Base-by-base conservation (phyloP, 2,888 invertebrate genomes). In the Keiferia lycopersicella region DNA sequence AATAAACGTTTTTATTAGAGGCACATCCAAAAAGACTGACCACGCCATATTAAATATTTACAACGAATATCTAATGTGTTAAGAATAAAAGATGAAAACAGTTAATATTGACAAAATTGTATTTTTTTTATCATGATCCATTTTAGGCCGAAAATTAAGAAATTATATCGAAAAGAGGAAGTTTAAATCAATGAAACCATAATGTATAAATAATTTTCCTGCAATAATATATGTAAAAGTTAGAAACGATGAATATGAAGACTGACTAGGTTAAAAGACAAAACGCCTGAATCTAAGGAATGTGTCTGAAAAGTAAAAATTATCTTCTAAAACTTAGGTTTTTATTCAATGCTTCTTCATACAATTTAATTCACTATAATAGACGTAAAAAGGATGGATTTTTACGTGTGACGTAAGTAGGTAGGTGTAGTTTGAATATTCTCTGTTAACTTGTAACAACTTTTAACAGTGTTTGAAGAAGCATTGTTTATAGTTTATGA, bases 1-100 rank as follows among this genome's bases (percentile, higher is more conserved):
- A 83, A 81, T 84, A 83, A 81, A 84, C 81, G 80, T 74, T 82
- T 81, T 83, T 85, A 86, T 87, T 89, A 86, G 89, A 90, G 90
- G 90, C 90, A 90, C 90, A 88, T 89, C 83, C 79, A 88, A 79
- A 72, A 73, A 76, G 78, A 81, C 81, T 83, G 82, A 80, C 77
- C 61, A 38, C 61, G 50, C 61, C 61, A 38, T 41, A 53, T 53
- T 53, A 22, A 30, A 61, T 61, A 61, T 61, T 61, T 61, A 61
- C 61, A 61, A 61, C 26, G 26, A 50, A 60, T 22, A 59, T 61
- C 50, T 53, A 41, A n/a, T n/a, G 38, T 63, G 58, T 63, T 63
- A 61, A 34, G 50, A 14, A 45, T 60, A 60, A 8, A 61, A 2
- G 38, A 50, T 53, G 22, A 22, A 53, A 53, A 22, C 18, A 53